A percentile compares a stretch with the other conserved stretches of the same genome.
phyloP scores from a whole-genome alignment of 2,888 invertebrate genomes.

The Cancer borealis region DNA sequence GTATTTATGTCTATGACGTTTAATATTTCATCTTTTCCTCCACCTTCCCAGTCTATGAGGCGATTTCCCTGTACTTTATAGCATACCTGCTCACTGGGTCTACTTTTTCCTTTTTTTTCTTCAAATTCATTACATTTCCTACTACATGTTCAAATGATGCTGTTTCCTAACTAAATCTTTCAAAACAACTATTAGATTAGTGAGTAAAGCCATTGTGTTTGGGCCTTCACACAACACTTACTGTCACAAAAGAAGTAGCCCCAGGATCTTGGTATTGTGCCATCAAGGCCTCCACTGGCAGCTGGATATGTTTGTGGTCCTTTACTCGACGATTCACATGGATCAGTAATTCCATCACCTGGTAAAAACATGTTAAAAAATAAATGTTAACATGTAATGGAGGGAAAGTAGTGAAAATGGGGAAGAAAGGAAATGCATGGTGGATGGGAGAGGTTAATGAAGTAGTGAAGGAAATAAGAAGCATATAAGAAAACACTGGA shows the following conservation, averaged over 20 bases:
- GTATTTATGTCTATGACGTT: too few relatives aligned
- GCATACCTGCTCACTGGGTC: too few relatives aligned
- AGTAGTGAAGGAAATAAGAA: too few relatives aligned
- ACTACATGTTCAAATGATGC: too few relatives aligned
- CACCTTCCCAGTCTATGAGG: background rate
- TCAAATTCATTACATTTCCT: too few relatives aligned
- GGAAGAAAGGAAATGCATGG: too few relatives aligned
- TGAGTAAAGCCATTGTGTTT: background rate
- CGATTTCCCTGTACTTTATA: too few relatives aligned
- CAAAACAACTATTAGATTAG: background rate
- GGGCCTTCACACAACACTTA: slow-evolving; percentile 81
- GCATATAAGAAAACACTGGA: too few relatives aligned
- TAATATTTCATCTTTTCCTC: background rate
- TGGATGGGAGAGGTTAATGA: too few relatives aligned
- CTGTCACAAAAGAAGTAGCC: slow-evolving; percentile 89
- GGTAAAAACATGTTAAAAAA: slow-evolving; percentile 77
- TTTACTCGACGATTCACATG: slow-evolving; percentile 95
- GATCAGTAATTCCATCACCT: slow-evolving; percentile 95
- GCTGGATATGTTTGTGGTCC: slow-evolving; percentile 89
- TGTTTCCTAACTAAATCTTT: too few relatives aligned
- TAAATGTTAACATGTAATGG: background rate
- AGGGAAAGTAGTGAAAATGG: too few relatives aligned
- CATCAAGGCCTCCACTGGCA: slow-evolving; percentile 91
- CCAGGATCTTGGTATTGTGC: slow-evolving; percentile 89
- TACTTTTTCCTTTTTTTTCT: background rate